These are phyloP conservation scores for Nettapus auritus DNA, from an alignment of 2,113 vertebrate genomes.

Conservation along the genomic window DNA sequence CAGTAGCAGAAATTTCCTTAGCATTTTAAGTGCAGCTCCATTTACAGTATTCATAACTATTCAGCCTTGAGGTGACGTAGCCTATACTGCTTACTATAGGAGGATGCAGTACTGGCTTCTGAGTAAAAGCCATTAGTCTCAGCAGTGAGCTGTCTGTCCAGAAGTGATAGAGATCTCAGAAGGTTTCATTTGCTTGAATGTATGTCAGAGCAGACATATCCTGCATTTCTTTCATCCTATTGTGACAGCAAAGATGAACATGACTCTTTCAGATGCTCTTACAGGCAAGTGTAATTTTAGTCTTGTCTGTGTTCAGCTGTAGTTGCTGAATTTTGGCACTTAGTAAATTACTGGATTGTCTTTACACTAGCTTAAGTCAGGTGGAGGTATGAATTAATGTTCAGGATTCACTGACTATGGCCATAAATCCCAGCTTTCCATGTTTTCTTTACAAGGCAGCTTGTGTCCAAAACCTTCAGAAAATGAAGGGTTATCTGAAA, in stretches of 20 bases:
- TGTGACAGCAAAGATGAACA: neutral
- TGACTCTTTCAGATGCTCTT: neutral
- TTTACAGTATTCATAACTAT: neutral
- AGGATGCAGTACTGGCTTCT: neutral
- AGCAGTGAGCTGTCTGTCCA: neutral
- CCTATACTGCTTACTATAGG: neutral
- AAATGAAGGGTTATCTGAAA: neutral
- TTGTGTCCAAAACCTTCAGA: neutral
- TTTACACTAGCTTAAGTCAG: neutral
- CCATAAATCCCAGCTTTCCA: neutral
- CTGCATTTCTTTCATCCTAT: rapidly evolving
- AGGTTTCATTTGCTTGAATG: neutral
- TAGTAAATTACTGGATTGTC: neutral
- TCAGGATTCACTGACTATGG: neutral
- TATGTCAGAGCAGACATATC: neutral
- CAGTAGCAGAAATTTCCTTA: neutral
- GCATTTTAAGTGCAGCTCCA: neutral
- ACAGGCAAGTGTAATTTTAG: neutral
- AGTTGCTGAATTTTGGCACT: neutral
- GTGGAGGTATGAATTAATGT: neutral
- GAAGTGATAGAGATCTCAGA: neutral
- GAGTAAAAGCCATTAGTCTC: neutral
- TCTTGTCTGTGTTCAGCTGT: neutral
- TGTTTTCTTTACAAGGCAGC: neutral
- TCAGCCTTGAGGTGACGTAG: neutral